phyloP scores from a whole-genome alignment of 1,140 invertebrate species.

The Trissolcus basalis region DNA sequence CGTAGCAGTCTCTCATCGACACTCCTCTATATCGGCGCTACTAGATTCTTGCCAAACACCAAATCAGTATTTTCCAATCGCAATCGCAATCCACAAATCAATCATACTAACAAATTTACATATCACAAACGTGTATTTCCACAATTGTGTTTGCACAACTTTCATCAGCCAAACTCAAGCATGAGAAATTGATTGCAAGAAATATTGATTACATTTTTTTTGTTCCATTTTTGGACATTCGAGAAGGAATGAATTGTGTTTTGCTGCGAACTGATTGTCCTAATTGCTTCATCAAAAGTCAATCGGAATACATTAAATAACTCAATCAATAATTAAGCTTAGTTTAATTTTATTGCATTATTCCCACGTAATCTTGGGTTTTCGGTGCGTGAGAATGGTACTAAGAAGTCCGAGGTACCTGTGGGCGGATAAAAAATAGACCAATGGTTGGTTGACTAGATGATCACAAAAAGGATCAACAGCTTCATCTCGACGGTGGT shows the following conservation, averaged over 20 bases:
- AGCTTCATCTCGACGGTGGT: constrained; percentile 64
- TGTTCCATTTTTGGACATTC: too few relatives aligned
- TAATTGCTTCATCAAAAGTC: constrained; percentile 45
- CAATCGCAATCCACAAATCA: too few relatives aligned
- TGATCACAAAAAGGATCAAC: constrained; percentile 49
- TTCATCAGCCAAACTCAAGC: too few relatives aligned
- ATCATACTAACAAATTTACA: too few relatives aligned
- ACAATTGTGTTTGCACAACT: too few relatives aligned
- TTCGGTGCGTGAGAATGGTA: constrained; percentile 45
- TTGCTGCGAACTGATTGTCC: not conserved
- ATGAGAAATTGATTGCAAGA: too few relatives aligned
- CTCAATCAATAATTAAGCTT: constrained; percentile 43
- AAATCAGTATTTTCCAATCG: constrained; percentile 44
- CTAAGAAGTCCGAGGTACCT: constrained; percentile 34
- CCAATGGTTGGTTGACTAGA: constrained; percentile 25
- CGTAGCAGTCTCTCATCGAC: constrained; percentile 67
- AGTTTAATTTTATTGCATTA: constrained; percentile 49
- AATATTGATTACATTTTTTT: too few relatives aligned
- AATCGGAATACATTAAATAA: constrained; percentile 39
- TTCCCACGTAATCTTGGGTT: constrained; percentile 45
- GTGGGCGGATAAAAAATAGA: constrained; percentile 33
- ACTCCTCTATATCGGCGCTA: constrained; percentile 64
- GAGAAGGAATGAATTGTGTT: too few relatives aligned
- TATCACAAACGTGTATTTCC: too few relatives aligned
- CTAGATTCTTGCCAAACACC: constrained; percentile 49